A percentile compares a stretch with the other conserved stretches of the same genome.
Conservation (phyloP, 1,140 invertebrate genomes). For the Trinorchestia longiramus region DNA sequence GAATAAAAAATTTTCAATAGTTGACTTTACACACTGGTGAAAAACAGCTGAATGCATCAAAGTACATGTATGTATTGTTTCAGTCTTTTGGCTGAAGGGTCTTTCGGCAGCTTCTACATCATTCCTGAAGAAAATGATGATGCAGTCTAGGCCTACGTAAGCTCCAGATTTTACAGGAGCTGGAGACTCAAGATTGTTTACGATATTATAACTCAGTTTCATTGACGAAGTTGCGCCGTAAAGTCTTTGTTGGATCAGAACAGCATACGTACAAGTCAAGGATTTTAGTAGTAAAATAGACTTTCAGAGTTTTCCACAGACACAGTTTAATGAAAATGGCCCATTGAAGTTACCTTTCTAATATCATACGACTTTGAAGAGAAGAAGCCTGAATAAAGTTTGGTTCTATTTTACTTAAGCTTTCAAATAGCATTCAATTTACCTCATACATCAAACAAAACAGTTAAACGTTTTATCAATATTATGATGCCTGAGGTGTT, state of each 20-base stretch:
- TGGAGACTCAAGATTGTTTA: neutral
- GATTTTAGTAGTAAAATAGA: neutral
- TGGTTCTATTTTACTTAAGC: neutral
- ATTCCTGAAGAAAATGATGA: neutral
- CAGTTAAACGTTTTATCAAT: neutral
- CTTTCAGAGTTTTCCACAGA: neutral
- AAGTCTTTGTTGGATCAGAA: neutral
- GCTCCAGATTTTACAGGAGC: neutral
- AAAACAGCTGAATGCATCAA: neutral
- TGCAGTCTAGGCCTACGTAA: neutral
- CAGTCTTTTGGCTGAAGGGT: neutral
- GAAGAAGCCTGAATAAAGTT: neutral
- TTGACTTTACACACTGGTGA: neutral
- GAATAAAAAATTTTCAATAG: neutral
- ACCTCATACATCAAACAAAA: neutral
- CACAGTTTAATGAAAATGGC: neutral
- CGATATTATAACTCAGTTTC: conserved; percentile 1
- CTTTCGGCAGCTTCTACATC: neutral
- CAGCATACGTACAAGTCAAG: neutral
- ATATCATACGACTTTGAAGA: neutral
- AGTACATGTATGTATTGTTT: neutral
- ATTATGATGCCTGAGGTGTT: neutral
- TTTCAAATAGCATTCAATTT: too few species aligned
- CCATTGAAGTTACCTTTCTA: neutral
- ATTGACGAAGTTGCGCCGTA: neutral